Base-by-base conservation (phyloP, 2,797 vertebrate genomes). In the Neosalanx taihuensis region DNA sequence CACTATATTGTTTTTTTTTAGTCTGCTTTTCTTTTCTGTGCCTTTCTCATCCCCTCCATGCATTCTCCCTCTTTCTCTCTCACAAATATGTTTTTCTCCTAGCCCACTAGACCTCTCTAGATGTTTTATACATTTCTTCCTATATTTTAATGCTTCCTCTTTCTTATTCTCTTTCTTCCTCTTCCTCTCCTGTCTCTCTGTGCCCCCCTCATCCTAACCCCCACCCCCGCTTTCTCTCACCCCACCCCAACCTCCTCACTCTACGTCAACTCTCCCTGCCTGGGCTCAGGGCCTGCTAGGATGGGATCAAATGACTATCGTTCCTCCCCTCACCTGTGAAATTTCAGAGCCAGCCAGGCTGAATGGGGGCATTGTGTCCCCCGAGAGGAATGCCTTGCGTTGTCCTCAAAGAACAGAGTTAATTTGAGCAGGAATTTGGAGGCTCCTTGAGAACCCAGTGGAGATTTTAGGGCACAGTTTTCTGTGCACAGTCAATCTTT, bases 341-440 rank as follows among this genome's bases (percentile, higher is more conserved):
- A 96, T 96, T 94, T 96, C 94, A 94, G 95, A 94, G 93, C 83
- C 67, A 80, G 87, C 89, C 91, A 93, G 75, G 83, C 92, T 98
- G 94, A 99, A 99, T 98, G 95, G 93, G 84, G 71, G 85, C 92
- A 96, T 98, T 98, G 96, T 99, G 94, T 94, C 89, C 86, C 90
- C 71, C 85, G 60, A 78, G 86, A 92, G 95, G 97, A 97, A 98
- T 97, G 94, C 92, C 91, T 90, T 83, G 89, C 88, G 83, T 90
- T 78, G 92, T 92, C 86, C 88, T 92, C 93, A 93, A 95, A 95
- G 94, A 94, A 96, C 94, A 93, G 91, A 93, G 88, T 95, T 96
- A 91, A 95, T 96, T 96, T 95, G 92, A 92, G 86, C 89, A 94
- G 95, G 95, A 98, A 97, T 99, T 95, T 96, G 90, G 94, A 95